Conservation (phyloP, 1,140 invertebrate species). For the Zelostemma sp. region DNA sequence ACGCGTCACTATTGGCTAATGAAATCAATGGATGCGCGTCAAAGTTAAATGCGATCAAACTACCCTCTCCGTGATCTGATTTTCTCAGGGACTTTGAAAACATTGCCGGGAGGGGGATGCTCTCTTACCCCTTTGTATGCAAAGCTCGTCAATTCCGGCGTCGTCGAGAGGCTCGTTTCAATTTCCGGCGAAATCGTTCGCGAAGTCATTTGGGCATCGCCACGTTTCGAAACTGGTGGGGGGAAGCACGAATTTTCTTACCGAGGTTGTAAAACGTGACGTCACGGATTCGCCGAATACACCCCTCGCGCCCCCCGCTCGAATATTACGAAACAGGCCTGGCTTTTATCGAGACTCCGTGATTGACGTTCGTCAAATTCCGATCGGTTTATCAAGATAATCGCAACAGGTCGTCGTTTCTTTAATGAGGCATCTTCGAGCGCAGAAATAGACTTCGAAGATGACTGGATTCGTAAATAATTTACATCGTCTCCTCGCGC, state of each 20-base stretch:
- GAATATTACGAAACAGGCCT: too few species aligned
- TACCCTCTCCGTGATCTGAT: conserved; percentile 42
- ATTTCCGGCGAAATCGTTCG: conserved; percentile 28
- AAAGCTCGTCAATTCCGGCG: conserved; percentile 6
- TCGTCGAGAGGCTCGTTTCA: conserved; percentile 29
- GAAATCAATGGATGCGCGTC: conserved; percentile 56
- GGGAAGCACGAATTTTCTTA: neutral
- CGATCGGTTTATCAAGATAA: too few species aligned
- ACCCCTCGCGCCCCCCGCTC: too few species aligned
- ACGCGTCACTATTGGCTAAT: conserved; percentile 52
- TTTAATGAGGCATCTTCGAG: conserved; percentile 5
- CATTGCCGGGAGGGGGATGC: conserved; percentile 2
- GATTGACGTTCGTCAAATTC: too few species aligned
- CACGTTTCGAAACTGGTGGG: neutral
- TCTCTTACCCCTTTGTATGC: conserved; percentile 39
- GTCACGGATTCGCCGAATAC: neutral
- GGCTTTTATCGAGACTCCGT: too few species aligned
- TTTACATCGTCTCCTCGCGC: too few species aligned
- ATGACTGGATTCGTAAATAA: too few species aligned
- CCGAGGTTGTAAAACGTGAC: neutral
- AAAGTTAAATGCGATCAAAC: conserved; percentile 53
- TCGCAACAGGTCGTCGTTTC: too few species aligned
- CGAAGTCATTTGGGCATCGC: neutral
- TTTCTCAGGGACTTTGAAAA: conserved; percentile 27
- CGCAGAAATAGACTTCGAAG: too few species aligned